Conservation (phyloP, 2,888 invertebrate species). For the Eulithis prunata region DNA sequence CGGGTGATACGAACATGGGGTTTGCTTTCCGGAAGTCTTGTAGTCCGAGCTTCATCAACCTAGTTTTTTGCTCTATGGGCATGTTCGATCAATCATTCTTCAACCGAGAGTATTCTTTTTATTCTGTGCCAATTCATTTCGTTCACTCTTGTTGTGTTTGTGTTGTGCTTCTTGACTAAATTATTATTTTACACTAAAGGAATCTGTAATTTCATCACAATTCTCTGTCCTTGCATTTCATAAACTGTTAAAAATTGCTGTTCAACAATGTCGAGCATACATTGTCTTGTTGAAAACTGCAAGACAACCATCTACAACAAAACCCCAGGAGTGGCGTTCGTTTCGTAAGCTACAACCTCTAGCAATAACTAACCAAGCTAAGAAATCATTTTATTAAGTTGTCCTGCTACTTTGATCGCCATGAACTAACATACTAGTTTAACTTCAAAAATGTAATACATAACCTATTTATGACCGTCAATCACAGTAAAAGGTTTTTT, state of each 20-base stretch:
- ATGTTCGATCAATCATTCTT: not conserved
- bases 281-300: slow-evolving; percentile 68
- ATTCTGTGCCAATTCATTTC: slow-evolving; percentile 6
- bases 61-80: no score
- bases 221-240: not conserved
- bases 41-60: no score
- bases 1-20: no score
- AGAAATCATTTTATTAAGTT: no score
- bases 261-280: slow-evolving; percentile 54
- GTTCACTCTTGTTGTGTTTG: slow-evolving; percentile 6
- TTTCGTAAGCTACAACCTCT: slow-evolving; percentile 56
- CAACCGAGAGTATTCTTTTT: not conserved
- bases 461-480: not conserved
- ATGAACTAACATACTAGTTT: not conserved
- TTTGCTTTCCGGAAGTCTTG: no score
- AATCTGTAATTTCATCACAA: not conserved
- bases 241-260: not conserved
- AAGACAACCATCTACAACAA: slow-evolving; percentile 66
- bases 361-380: no score
- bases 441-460: not conserved
- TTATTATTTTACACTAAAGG: no score
- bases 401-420: not conserved
- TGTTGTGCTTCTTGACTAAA: no score
- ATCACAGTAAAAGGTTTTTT: not conserved
- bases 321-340: slow-evolving; percentile 61